Base-by-base conservation (phyloP, 2,888 invertebrate genomes). In the Galeruca laticollis region DNA sequence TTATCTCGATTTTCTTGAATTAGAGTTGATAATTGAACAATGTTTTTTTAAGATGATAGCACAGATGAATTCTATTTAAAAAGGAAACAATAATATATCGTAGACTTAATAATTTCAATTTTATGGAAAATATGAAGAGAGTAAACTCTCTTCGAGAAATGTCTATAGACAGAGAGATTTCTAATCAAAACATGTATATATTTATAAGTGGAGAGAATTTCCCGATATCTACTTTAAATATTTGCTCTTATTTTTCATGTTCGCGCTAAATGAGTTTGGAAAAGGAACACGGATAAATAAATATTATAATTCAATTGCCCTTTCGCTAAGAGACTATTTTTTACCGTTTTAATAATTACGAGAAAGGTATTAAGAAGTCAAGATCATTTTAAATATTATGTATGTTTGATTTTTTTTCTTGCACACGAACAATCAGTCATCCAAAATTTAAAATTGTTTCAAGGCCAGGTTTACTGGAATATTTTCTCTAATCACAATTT, bases 91-190 rank as follows among this genome's bases (percentile, higher is more conserved):
- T 81, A 79, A 82, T 83, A 81, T 82, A 80, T 81, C 79, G 77
- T 81, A 83, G 83, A 82, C 83, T 83, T 83, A 83, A 83, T 85
- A 84, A 85, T 85, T 84, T 84, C 84, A 83, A 84, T 84, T 84
- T 84, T 83, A 84, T 84, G 85, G 84, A 84, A 84, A 84, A 85
- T 84, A 84, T 84, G 82, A 83, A 6, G 26, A 26, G 82, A 82
- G 84, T 82, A 85, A 85, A 85, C 85, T 84, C 80, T 80, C 82
- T 18, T 79, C 80, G 79, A n/a, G 80, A 81, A 83, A 83, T 82
- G 85, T 84, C 85, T 85, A 84, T 84, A 84, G 84, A 84, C 85
- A 84, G 82, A 84, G 83, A 85, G 84, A 85, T 85, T 84, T 81
- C 82, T 82, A 83, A 83, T 83, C 82, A 83, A 84, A 84, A 83